phyloP scores from a whole-genome alignment of 2,888 invertebrate species.

The Philonicus albiceps region DNA sequence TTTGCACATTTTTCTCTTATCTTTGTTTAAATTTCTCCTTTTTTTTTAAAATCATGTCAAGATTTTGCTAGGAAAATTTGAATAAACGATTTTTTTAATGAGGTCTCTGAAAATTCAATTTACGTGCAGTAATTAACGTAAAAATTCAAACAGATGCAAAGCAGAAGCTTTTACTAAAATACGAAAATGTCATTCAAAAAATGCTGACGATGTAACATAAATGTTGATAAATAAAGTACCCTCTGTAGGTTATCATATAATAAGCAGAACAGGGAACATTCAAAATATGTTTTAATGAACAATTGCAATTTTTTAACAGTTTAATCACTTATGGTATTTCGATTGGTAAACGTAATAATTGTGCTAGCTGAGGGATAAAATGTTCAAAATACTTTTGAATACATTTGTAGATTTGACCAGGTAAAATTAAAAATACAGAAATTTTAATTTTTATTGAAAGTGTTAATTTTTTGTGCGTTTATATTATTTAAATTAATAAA shows the following conservation, averaged over 20 bases:
- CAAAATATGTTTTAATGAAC: neutral
- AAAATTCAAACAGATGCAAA: neutral
- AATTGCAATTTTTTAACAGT: neutral
- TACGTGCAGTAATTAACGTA: neutral
- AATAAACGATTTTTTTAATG: neutral
- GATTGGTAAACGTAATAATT: too few species aligned
- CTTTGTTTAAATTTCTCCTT: neutral
- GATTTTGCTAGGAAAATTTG: neutral
- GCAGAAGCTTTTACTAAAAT: neutral
- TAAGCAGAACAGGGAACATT: neutral
- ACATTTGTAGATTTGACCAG: neutral
- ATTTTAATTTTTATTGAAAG: too few species aligned
- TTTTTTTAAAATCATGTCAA: neutral
- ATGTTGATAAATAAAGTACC: neutral
- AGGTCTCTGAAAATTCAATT: neutral
- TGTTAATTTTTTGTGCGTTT: too few species aligned
- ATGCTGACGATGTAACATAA: neutral
- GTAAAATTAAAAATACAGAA: too few species aligned
- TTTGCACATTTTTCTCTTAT: neutral
- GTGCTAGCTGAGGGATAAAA: too few species aligned
- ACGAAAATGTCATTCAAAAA: neutral
- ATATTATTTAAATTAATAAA: too few species aligned
- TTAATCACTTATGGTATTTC: too few species aligned
- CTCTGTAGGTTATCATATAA: neutral
- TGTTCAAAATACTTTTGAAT: neutral